Base-by-base conservation (phyloP, 2,113 vertebrate species). In the Brachyistius frenatus region DNA sequence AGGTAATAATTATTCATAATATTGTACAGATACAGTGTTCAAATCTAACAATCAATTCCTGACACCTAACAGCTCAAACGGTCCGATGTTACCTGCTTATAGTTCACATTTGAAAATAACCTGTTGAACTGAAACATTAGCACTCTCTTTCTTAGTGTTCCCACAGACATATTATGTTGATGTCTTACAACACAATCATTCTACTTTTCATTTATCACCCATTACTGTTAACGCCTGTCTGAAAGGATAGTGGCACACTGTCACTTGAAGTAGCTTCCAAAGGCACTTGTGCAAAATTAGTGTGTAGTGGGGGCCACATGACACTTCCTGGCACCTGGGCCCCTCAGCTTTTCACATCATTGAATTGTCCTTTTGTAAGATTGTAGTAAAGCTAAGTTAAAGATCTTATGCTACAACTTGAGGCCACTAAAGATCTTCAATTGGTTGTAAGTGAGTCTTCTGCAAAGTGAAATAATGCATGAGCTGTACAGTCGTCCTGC, bases 391-490 rank as follows among this genome's bases (percentile, higher is more conserved):
- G 69, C 47, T 13, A 56, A 72, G 37, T 54, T 60, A 31, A 76
- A 55, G 69, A 56, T 55, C 44, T 32, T 30, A 4, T 7, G 30
- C n/a, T 63, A 49, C 41, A 66, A 53, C 36, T 30, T 1, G 0
- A 68, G 23, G 61, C 39, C 41, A 66, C 11, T 66, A 37, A 53
- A 64, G 23, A 64, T 72, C 5, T 75, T 69, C 55, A 67, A 76
- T 44, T 60, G 73, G 5, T 36, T 65, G 30, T 58, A 35, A 85
- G 56, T 30, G 32, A 74, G 52, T 78, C 73, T 33, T 86, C 66
- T 54, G 16, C 62, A 60, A 10, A 81, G 80, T 54, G 75, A 79
- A 90, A 89, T 88, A 81, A 91, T 85, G 81, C 41, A 84, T 87
- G 81, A 85, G 60, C 64, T 64, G 33, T 81, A 83, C 49, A 57